These are phyloP conservation scores for Chironex yamaguchii DNA, from an alignment of 30 jellyfish, hydroid and myxozoan species.

Conservation along the genomic window DNA sequence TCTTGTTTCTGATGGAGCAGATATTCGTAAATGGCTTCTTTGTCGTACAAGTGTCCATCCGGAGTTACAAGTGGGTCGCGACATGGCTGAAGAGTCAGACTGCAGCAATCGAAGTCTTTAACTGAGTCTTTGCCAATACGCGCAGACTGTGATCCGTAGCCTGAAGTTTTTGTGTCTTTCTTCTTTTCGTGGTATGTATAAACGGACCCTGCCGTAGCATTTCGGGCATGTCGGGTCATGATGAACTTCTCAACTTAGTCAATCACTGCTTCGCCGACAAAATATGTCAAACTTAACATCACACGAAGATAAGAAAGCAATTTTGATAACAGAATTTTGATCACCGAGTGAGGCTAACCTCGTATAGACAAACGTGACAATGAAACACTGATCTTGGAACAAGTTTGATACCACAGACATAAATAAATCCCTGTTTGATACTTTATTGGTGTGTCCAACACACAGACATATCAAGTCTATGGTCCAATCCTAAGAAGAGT, in stretches of 20 bases:
- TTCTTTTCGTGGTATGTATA: slow-evolving; percentile 93
- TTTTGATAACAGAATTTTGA: too few relatives aligned
- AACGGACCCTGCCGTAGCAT: slow-evolving; percentile 98
- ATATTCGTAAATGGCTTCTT: slow-evolving; percentile 90
- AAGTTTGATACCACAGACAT: too few relatives aligned
- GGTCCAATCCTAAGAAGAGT: too few relatives aligned
- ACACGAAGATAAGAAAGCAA: background rate
- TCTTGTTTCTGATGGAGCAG: slow-evolving; percentile 89
- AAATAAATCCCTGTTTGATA: too few relatives aligned
- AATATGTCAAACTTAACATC: background rate
- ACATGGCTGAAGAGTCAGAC: slow-evolving; percentile 96
- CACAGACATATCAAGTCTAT: too few relatives aligned
- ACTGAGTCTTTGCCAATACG: slow-evolving; percentile 93
- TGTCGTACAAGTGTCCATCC: slow-evolving; percentile 92
- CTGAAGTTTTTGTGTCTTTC: slow-evolving; percentile 91
- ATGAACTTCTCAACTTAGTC: too few relatives aligned
- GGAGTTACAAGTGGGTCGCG: slow-evolving; percentile 93
- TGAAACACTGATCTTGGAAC: too few relatives aligned
- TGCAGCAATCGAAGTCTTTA: slow-evolving; percentile 92
- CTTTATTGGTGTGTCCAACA: too few relatives aligned
- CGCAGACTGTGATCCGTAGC: slow-evolving; percentile 92
- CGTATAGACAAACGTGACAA: too few relatives aligned
- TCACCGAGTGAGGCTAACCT: too few relatives aligned
- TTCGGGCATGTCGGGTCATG: slow-evolving; percentile 98
- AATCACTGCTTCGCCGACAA: too few relatives aligned